Evolutionary conservation across 2,888 invertebrate species (phyloP), one percentile per base, ranked within the genome.

Genomic region (Electrophaes corylata): DNA sequence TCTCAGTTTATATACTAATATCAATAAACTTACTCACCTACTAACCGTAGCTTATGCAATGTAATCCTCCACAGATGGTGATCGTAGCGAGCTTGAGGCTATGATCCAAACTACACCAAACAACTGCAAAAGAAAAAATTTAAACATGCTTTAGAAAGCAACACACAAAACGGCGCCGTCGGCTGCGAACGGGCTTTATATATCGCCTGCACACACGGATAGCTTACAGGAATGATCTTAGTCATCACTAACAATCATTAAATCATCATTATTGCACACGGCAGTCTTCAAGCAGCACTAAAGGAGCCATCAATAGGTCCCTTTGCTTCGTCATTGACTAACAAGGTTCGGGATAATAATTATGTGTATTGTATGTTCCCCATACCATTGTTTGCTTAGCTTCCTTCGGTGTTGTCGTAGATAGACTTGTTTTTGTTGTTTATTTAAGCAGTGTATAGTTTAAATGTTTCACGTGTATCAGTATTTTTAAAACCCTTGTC

Each of bases 91-190:
- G 87, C 91, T 92, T 81, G 92, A 92, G 68, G 92, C 88, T 91
- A 92, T 92, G 92, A 92, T 92, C 81, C 92, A 92, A 92, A 92
- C 89, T 69, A 92, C 92, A 88, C 92, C 92, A 88, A 92, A 92
- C 91, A 91, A 92, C 92, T 92, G 92, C 91, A 92, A 92, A 92
- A 86, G 92, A 91, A 92, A 92, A 86, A 92, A 92, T 84, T 83
- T 92, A 88, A 92, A 92, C 87, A 92, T 92, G 92, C 92, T 92
- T 89, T 92, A 92, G 86, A 88, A 81, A 85, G 83, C 85, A 78
- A 83, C 79, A 85, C 84, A 81, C 75, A 74, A 72, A 41, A 66
- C 58, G 78, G 76, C 77, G 83, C 76, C 76, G 83, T 80, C 83
- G 83, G 79, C 84, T 75, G 71, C 83, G 81, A 88, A 86, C 82